These are phyloP conservation scores for Trichacis sp. DNA, from an alignment of 2,888 invertebrate species.

Conservation along the genomic window DNA sequence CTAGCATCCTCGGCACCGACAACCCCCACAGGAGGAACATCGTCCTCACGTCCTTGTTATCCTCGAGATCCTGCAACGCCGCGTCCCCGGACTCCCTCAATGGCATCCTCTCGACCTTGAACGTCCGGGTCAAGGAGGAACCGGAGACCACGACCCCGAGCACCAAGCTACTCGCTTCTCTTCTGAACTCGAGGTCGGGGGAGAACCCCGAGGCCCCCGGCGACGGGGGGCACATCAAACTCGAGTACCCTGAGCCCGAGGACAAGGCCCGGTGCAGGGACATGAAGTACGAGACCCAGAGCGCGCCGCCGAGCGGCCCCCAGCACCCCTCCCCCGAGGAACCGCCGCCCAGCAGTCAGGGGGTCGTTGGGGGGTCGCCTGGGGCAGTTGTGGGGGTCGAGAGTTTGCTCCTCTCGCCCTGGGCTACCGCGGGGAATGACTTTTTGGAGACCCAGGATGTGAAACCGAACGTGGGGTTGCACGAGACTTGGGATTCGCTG, in stretches of 20 bases:
- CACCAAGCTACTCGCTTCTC: constrained; percentile 36
- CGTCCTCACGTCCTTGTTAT: background rate
- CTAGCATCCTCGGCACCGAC: constrained; percentile 30
- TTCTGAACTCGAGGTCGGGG: constrained; percentile 20
- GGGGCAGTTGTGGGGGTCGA: constrained; percentile 64
- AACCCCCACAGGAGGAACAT: constrained; percentile 30
- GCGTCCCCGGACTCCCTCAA: constrained; percentile 54
- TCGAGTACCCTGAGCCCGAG: constrained; percentile 48
- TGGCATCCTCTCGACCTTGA: constrained; percentile 54
- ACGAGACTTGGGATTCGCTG: constrained; percentile 80
- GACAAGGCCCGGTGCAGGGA: constrained; percentile 44
- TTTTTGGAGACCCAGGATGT: constrained; percentile 61
- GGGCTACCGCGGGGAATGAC: constrained; percentile 59
- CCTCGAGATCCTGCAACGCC: no score
- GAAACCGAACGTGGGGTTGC: constrained; percentile 61
- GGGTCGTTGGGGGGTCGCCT: constrained; percentile 59
- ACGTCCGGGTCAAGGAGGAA: constrained; percentile 57
- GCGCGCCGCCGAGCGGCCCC: constrained; percentile 57
- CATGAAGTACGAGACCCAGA: constrained; percentile 66
- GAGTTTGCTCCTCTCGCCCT: constrained; percentile 59
- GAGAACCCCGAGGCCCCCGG: no score
- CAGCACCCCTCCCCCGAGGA: constrained; percentile 61
- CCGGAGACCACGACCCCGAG: constrained; percentile 24
- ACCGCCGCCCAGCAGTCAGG: constrained; percentile 64
- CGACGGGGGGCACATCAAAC: constrained; percentile 37